These are phyloP conservation scores for Propithecus perrieri DNA, from an alignment of 2,797 vertebrate species.

Conservation along the genomic window DNA sequence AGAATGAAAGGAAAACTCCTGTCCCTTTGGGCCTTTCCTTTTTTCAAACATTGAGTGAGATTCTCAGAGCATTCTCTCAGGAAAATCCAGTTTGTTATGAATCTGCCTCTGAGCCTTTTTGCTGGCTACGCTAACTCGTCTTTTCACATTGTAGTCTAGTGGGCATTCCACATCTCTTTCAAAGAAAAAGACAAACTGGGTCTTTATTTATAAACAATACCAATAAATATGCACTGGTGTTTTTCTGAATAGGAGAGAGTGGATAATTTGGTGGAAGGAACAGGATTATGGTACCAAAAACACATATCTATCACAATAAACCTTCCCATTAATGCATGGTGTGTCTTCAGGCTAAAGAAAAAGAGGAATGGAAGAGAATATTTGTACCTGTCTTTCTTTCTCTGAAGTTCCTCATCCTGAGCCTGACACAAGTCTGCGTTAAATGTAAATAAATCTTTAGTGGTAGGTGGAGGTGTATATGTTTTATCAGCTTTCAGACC, in stretches of 20 bases:
- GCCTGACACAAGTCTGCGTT: constrained; percentile 70
- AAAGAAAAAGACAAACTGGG: not conserved
- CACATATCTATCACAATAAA: not conserved
- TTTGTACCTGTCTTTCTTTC: constrained; percentile 80
- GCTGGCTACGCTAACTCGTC: not conserved
- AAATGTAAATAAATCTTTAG: constrained; percentile 64
- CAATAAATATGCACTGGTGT: not conserved
- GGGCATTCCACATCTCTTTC: not conserved
- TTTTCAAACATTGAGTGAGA: not conserved
- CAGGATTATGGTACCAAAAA: not conserved
- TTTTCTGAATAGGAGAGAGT: not conserved
- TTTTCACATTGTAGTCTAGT: not conserved
- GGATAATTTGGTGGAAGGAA: not conserved
- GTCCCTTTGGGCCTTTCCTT: not conserved
- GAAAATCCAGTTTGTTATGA: not conserved
- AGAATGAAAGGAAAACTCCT: constrained; percentile 5
- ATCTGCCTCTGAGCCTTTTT: not conserved
- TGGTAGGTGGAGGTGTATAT: constrained; percentile 37
- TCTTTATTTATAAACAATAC: not conserved
- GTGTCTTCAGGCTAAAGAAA: not conserved
- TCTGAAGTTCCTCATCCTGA: constrained; percentile 42
- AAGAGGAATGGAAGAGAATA: not conserved
- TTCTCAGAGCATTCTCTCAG: not conserved
- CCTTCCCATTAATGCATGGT: not conserved
- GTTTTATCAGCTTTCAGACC: constrained; percentile 69